phyloP scores from a whole-genome alignment of 2,888 invertebrate species.

The Masnerella sp. region DNA sequence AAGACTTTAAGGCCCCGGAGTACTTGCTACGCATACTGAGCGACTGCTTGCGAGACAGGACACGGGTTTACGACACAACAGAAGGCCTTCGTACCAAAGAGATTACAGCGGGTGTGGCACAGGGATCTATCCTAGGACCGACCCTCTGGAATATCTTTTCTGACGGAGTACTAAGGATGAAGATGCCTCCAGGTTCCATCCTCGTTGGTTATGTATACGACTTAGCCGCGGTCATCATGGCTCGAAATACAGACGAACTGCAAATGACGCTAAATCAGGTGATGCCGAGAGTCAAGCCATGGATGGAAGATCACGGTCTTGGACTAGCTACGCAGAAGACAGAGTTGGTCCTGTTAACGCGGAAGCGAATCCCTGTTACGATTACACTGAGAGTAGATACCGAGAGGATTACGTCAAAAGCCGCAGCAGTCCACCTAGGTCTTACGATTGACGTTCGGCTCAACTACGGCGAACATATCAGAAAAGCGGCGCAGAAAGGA shows the following conservation, averaged over 20 bases:
- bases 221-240: conserved; percentile 39
- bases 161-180: conserved; percentile 9
- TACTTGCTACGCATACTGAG: too few relatives aligned
- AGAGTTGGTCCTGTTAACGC: neutral
- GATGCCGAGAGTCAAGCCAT: neutral
- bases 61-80: too few relatives aligned
- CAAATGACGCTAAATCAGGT: neutral
- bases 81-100: neutral
- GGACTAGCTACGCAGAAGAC: neutral
- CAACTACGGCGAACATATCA: neutral
- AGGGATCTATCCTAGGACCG: conserved; percentile 1
- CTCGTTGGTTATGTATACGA: conserved; percentile 57
- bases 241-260: neutral
- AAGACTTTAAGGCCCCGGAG: conserved; percentile 52
- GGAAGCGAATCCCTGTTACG: neutral
- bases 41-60: too few relatives aligned
- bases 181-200: conserved; percentile 38
- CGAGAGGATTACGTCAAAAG: neutral
- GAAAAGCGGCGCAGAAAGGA: neutral
- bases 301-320: neutral
- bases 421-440: neutral
- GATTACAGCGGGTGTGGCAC: too few relatives aligned
- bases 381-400: neutral
- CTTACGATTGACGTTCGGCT: neutral
- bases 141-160: conserved; percentile 21